Base-by-base conservation (phyloP, 2,797 vertebrate species). In the Pogonophryne albipinna region DNA sequence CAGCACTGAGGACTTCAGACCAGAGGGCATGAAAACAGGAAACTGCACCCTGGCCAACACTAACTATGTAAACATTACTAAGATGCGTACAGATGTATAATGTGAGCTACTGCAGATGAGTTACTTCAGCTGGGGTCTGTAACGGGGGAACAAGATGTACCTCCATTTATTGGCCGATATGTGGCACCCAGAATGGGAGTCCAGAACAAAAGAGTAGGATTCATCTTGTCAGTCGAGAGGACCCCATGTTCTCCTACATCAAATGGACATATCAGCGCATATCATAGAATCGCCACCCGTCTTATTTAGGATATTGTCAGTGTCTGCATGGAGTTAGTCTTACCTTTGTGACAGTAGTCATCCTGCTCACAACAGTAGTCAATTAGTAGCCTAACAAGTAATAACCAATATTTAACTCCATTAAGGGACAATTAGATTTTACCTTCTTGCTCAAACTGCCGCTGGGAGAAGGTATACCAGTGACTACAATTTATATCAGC, bases 31-130 rank as follows among this genome's bases (percentile, higher is more conserved):
- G 92, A 98, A 98, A 95, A 98, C 97, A 57, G 97, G 97, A 92
- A 99, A 99, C 91, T 99, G 97, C 90, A 98, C 98, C 51, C 92
- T 98, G 83, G 95, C 96, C 89, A 99, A 99, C 94, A 98, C 98
- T 93, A 99, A 99, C 94, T 99, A 97, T 90, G 97, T 99, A 90
- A 99, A 99, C 93, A 99, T 99, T 94, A 98, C 97, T 91, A 99
- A 99, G 94, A 99, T 98, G 96, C 95, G 98, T 88, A 99, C 98
- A 20, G 98, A 99, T 92, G 98, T 99, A 90, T 96, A 95, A 93
- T 72, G 56, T 64, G 51, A 86, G 60, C 69, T 78, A 17, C 57
- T 57, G 11, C 16, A 14, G 31, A 66, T 19, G 60, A 15, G 55
- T 41, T 50, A 58, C 53, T n/a, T 68, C 57, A 83, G 71, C 67